These are phyloP conservation scores for Dioctria linearis DNA, from an alignment of 2,888 invertebrate genomes.

Conservation along the genomic window DNA sequence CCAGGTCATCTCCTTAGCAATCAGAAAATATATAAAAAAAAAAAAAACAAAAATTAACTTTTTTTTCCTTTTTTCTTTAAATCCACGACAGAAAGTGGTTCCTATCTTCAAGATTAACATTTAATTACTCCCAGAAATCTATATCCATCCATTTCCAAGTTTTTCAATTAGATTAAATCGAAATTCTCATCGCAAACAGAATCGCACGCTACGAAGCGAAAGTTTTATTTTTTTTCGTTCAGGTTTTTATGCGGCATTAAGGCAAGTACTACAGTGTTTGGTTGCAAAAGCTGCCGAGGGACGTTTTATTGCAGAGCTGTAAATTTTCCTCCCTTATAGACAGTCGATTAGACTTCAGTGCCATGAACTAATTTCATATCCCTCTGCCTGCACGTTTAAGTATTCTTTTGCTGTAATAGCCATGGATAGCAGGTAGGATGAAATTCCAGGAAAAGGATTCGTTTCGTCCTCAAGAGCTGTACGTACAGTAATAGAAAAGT, in stretches of 20 bases:
- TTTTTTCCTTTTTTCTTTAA: not conserved
- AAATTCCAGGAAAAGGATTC: not conserved
- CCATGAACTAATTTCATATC: conserved; percentile 26
- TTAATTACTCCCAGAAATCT: conserved; percentile 22
- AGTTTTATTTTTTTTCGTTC: conserved; percentile 19
- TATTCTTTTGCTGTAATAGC: not conserved
- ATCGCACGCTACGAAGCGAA: not conserved
- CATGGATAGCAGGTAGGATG: not conserved
- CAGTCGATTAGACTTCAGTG: conserved; percentile 30
- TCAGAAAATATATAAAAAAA: too few species aligned
- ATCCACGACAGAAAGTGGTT: not conserved
- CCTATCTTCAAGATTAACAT: conserved; percentile 13
- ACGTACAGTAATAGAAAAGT: not conserved
- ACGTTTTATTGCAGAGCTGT: conserved; percentile 20
- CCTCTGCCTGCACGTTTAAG: not conserved
- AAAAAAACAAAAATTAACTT: too few species aligned
- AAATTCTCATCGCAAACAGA: conserved; percentile 21
- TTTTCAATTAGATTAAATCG: conserved; percentile 42
- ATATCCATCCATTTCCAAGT: conserved; percentile 25
- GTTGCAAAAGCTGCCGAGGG: conserved; percentile 9
- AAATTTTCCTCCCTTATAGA: conserved; percentile 40
- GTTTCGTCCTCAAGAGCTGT: not conserved
- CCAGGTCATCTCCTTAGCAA: too few species aligned
- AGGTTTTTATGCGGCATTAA: conserved; percentile 24
- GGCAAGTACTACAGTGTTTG: conserved; percentile 17